phyloP scores from a whole-genome alignment of 2,888 invertebrate species.

The Endotricha flammealis region DNA sequence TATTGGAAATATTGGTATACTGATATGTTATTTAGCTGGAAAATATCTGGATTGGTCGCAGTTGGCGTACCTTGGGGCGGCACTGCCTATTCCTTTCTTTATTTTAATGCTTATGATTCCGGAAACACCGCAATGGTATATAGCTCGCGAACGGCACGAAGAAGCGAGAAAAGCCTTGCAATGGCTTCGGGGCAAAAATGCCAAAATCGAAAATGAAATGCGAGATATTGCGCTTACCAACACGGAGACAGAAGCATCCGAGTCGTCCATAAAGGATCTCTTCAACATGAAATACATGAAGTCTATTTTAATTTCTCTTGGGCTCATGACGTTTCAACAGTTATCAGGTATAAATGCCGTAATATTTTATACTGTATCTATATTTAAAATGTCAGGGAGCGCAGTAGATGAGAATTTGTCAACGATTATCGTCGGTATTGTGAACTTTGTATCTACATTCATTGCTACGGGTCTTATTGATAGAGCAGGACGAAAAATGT shows the following conservation, averaged over 20 bases:
- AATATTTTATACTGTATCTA: conserved; percentile 94
- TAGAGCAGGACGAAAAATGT: conserved; percentile 90
- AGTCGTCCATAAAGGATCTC: conserved; percentile 81
- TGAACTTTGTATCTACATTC: conserved; percentile 94
- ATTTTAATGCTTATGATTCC: conserved; percentile 91
- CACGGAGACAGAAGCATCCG: conserved; percentile 81
- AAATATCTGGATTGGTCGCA: conserved; percentile 88
- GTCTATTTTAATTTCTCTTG: conserved; percentile 89
- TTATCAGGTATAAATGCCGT: conserved; percentile 96
- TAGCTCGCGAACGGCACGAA: conserved; percentile 85
- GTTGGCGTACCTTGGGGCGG: conserved; percentile 87
- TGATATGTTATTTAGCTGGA: conserved; percentile 89
- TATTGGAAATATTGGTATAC: conserved; percentile 90
- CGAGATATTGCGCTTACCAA: conserved; percentile 85
- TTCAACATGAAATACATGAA: conserved; percentile 84
- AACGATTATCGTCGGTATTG: conserved; percentile 92
- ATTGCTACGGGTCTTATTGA: conserved; percentile 93
- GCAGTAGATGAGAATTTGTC: conserved; percentile 86
- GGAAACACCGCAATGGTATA: conserved; percentile 95
- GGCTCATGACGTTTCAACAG: conserved; percentile 97
- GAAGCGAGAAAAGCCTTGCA: conserved; percentile 87
- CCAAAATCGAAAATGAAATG: conserved; percentile 88
- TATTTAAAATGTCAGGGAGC: conserved; percentile 92
- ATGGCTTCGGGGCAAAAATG: conserved; percentile 89
- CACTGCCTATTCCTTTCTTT: conserved; percentile 87